phyloP scores from a whole-genome alignment of 2,888 invertebrate genomes.

The Argyresthia albistria region DNA sequence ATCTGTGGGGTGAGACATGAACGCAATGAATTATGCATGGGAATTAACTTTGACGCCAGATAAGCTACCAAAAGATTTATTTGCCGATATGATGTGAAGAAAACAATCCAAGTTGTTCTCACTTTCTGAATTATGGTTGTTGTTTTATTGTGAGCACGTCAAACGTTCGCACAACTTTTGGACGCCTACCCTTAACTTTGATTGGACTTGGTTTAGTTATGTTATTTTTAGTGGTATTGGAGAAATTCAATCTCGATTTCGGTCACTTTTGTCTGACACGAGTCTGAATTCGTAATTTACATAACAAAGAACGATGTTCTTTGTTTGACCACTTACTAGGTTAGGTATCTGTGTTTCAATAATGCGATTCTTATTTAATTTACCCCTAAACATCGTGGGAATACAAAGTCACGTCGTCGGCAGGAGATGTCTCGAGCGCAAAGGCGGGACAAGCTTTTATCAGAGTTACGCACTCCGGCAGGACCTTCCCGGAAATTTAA shows the following conservation, averaged over 20 bases:
- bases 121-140: conserved; percentile 62
- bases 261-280: too few relatives aligned
- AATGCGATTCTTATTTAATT: too few relatives aligned
- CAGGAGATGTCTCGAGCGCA: too few relatives aligned
- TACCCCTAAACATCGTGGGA: background rate
- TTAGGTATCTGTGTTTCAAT: too few relatives aligned
- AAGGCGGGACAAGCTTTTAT: conserved; percentile 49
- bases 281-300: too few relatives aligned
- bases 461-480: conserved; percentile 64
- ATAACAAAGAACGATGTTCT: too few relatives aligned
- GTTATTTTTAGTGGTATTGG: background rate
- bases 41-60: conserved; percentile 69
- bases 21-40: conserved; percentile 67
- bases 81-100: conserved; percentile 67
- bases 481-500: conserved; percentile 67
- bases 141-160: conserved; percentile 62
- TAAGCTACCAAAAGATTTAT: conserved; percentile 68
- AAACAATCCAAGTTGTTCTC: conserved; percentile 67
- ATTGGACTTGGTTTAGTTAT: conserved; percentile 12
- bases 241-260: too few relatives aligned
- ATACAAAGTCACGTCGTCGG: background rate
- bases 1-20: too few relatives aligned
- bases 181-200: conserved; percentile 10
- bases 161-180: conserved; percentile 34
- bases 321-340: too few relatives aligned